Base-by-base conservation (phyloP, 2,797 vertebrate species). In the Hydrophis major region DNA sequence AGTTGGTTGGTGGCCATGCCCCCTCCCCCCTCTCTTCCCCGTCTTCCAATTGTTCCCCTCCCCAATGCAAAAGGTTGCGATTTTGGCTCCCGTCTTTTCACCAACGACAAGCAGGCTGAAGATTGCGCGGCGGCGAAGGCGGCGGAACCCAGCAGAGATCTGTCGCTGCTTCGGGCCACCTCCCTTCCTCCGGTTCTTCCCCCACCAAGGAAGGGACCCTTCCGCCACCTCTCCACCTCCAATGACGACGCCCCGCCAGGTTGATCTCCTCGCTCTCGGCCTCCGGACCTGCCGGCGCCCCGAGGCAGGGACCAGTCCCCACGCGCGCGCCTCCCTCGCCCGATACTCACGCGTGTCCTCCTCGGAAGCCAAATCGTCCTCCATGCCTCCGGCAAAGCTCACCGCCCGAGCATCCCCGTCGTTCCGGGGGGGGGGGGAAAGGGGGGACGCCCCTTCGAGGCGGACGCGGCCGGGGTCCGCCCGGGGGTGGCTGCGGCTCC, bases 331-430 rank as follows among this genome's bases (percentile, higher is more conserved):
- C 11, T 6, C 69, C 42, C 42, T 6, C 22, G 12, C 56, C 22
- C 55, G 8, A 0, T 0, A 10, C 28, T 74, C 1, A 1, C n/a
- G 53, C 18, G 28, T 60, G 37, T 91, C 87, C 3, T 60, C 10
- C 25, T 42, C 0, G 2, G 86, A 57, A 69, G 28, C 90, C 74
- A 92, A 47, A 53, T 90, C 74, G 93, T 93, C 90, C 90, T 91
- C 90, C 93, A 93, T 93, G 74, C 86, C 6, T 2, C 14, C 59
- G 7, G 11, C 86, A 1, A 10, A 6, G 3, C 57, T 47, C 89
- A 55, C 86, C 3, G 57, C 56, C 90, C 56, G 56, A 42, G 56
- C 92, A 91, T 91, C n/a, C 50, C 61, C n/a, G 27, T 16, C 60
- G 25, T 37, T 27, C 12, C 25, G 10, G 50, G 16, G 47, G 47